phyloP scores from a whole-genome alignment of 35 echinoderm and acorn worm genomes.

The Stichopus chloronotus region DNA sequence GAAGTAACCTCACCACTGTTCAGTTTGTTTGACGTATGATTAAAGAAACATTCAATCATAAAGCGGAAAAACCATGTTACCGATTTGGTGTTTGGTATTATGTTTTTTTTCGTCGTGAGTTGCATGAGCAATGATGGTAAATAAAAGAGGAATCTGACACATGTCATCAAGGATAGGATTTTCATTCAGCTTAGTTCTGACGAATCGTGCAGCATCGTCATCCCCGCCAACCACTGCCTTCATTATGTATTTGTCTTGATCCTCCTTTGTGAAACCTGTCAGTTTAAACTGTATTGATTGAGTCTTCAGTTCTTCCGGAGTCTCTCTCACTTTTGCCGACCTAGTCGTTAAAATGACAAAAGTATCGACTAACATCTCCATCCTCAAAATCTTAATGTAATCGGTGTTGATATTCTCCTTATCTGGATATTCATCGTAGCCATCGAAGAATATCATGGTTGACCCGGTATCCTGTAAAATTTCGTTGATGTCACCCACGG shows the following conservation, averaged over 20 bases:
- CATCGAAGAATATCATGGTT: background rate
- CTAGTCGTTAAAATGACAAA: background rate
- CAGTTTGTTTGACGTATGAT: background rate
- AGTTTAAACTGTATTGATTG: background rate
- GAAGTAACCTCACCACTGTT: background rate
- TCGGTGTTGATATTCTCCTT: background rate
- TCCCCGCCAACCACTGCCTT: background rate
- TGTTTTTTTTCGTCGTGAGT: background rate
- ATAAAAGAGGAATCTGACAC: background rate
- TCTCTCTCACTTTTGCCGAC: background rate
- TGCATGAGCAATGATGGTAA: background rate
- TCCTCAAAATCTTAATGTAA: background rate
- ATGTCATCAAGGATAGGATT: constrained; percentile 7
- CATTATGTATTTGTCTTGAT: background rate
- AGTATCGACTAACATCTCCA: background rate
- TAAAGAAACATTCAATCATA: background rate
- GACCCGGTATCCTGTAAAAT: background rate
- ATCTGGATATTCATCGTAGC: constrained; percentile 1
- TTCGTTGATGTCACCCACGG: background rate
- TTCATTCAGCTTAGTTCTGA: background rate
- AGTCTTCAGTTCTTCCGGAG: too few species aligned
- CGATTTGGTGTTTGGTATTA: background rate
- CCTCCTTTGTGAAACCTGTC: background rate
- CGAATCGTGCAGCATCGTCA: background rate
- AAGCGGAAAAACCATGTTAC: background rate